phyloP scores from a whole-genome alignment of 2,113 vertebrate species.

The Nansenia antarctica region DNA sequence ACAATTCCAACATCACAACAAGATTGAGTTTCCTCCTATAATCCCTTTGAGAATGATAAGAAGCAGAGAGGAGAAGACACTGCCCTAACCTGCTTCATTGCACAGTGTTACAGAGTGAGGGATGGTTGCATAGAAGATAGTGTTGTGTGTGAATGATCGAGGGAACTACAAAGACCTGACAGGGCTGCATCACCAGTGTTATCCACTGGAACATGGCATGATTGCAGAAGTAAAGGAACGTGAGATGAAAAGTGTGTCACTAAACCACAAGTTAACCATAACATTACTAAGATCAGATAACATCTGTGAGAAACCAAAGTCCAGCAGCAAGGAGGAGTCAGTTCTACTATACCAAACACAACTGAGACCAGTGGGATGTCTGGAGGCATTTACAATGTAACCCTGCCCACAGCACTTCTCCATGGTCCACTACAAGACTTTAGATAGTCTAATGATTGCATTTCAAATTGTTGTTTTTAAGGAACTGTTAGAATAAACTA shows the following conservation, averaged over 20 bases:
- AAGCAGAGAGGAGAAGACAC: neutral
- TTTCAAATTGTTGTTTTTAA: no score
- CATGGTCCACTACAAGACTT: neutral
- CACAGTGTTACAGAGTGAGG: slow-evolving; percentile 4
- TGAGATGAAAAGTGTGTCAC: neutral
- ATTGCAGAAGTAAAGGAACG: neutral
- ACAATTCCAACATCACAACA: neutral
- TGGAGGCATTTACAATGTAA: neutral
- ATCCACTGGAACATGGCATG: neutral
- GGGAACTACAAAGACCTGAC: neutral
- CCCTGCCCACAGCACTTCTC: neutral
- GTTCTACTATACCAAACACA: neutral
- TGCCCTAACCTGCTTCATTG: neutral
- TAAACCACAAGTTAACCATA: neutral
- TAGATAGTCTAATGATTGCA: neutral
- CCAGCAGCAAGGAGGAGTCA: neutral
- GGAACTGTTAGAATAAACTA: neutral
- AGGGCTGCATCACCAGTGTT: no score
- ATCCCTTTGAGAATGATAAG: slow-evolving; percentile 7
- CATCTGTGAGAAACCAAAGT: neutral
- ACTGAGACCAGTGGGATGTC: neutral
- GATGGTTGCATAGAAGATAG: slow-evolving; percentile 42
- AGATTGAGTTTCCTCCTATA: neutral
- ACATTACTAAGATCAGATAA: neutral
- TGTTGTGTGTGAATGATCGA: slow-evolving; percentile 12